A percentile compares a stretch with the other conserved stretches of the same genome.
Conservation (phyloP, 2,113 vertebrate genomes). For the Carassius carassius region DNA sequence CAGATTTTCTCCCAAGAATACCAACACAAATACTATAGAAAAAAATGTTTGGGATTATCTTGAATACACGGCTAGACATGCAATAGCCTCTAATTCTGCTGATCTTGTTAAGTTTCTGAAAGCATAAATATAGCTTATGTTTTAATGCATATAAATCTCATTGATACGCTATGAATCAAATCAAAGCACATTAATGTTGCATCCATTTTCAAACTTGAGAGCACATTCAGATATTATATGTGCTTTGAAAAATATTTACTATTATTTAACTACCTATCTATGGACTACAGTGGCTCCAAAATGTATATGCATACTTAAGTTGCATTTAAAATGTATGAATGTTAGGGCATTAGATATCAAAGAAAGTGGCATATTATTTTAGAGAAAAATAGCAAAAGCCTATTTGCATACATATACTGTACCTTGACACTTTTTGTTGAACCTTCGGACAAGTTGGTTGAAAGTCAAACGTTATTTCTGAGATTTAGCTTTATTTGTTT, state of each 20-base stretch:
- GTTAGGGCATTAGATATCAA: background rate
- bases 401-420: background rate
- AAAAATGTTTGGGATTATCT: constrained; percentile 36
- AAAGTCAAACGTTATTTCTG: background rate
- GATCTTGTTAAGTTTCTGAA: constrained; percentile 20
- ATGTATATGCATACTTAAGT: background rate
- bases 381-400: background rate
- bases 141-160: constrained; percentile 24
- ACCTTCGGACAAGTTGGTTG: background rate
- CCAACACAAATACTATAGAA: constrained; percentile 21
- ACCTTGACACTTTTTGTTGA: background rate
- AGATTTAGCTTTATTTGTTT: background rate
- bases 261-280: background rate
- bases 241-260: background rate
- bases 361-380: background rate
- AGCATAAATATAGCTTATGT: constrained; percentile 31
- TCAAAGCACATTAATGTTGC: background rate
- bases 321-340: background rate
- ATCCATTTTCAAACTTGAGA: background rate
- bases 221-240: background rate
- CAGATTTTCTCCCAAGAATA: constrained; percentile 22
- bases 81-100: constrained; percentile 37
- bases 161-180: background rate
- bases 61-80: constrained; percentile 19
- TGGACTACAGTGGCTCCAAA: background rate